Conservation (phyloP, 1,140 invertebrate species). For the Palaemon carinicauda region DNA sequence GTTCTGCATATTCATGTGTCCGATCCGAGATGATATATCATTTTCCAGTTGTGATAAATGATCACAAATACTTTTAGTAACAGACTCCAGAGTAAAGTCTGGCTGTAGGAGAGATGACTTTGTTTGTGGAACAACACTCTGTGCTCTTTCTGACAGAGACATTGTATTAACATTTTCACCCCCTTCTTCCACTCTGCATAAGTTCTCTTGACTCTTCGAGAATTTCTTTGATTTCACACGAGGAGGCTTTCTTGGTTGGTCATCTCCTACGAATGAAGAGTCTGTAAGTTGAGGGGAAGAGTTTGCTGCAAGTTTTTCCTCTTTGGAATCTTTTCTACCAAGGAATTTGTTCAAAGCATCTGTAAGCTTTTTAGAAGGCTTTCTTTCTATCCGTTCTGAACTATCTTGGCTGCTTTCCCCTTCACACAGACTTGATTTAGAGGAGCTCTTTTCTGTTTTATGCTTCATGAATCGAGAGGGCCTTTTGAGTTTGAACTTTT, state of each 20-base stretch:
- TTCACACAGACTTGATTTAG: constrained; percentile 47
- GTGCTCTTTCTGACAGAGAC: not conserved
- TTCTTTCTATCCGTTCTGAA: constrained; percentile 43
- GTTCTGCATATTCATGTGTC: constrained; percentile 41
- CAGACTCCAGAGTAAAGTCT: constrained; percentile 54
- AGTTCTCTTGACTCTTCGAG: constrained; percentile 56
- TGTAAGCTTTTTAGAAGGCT: constrained; percentile 55
- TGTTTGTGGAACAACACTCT: constrained; percentile 3
- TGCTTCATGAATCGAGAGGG: constrained; percentile 55
- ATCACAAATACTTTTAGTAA: constrained; percentile 56
- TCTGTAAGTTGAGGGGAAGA: not conserved
- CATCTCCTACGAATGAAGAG: not conserved
- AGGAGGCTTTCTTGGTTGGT: constrained; percentile 49
- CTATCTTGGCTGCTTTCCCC: constrained; percentile 29
- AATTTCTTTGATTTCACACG: constrained; percentile 49
- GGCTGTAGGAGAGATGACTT: not conserved
- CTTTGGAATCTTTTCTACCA: constrained; percentile 51
- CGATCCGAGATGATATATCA: constrained; percentile 57
- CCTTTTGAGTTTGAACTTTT: constrained; percentile 57
- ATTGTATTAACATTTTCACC: not conserved
- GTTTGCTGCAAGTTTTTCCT: not conserved
- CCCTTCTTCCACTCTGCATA: not conserved
- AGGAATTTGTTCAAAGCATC: constrained; percentile 59
- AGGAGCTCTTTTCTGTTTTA: constrained; percentile 55
- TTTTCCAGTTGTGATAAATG: constrained; percentile 58